A percentile compares a stretch with the other conserved stretches of the same genome.
Evolutionary conservation across 2,888 invertebrate genomes (phyloP).

Genomic region (Fragum whitleyi): DNA sequence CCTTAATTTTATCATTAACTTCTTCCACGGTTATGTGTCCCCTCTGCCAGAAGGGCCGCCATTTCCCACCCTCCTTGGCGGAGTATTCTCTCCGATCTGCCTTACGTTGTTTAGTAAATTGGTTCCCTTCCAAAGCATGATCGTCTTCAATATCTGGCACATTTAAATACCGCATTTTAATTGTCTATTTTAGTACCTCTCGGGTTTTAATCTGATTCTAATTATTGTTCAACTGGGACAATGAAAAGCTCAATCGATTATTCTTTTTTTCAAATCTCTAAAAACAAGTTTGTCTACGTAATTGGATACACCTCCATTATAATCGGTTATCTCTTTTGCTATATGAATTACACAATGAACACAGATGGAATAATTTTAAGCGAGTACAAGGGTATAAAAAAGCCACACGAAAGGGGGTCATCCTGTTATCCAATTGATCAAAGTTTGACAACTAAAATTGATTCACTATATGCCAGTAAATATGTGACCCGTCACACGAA

Average conservation of each 20-base stretch:
- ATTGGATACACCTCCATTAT: background rate
- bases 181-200: constrained; percentile 14
- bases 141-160: background rate
- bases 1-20: constrained; percentile 16
- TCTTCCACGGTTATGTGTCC: constrained; percentile 50
- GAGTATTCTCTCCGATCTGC: constrained; percentile 7
- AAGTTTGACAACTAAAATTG: too few species aligned
- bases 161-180: constrained; percentile 28
- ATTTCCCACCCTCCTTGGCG: constrained; percentile 42
- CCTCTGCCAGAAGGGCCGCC: constrained; percentile 64
- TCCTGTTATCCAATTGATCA: too few species aligned
- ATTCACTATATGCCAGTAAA: too few species aligned
- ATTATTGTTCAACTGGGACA: constrained; percentile 20
- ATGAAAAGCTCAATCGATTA: constrained; percentile 3
- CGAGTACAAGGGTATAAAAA: too few species aligned
- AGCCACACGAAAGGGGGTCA: too few species aligned
- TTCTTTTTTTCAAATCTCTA: background rate
- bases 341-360: background rate
- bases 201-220: constrained; percentile 19
- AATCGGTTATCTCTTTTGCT: background rate
- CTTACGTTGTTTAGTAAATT: constrained; percentile 29
- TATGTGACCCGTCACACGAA: too few species aligned
- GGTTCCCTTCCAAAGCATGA: constrained; percentile 21
- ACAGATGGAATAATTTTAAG: background rate
- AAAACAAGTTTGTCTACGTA: background rate